Base-by-base conservation (phyloP, 2,888 invertebrate species). In the Lithophane semibrunnea region DNA sequence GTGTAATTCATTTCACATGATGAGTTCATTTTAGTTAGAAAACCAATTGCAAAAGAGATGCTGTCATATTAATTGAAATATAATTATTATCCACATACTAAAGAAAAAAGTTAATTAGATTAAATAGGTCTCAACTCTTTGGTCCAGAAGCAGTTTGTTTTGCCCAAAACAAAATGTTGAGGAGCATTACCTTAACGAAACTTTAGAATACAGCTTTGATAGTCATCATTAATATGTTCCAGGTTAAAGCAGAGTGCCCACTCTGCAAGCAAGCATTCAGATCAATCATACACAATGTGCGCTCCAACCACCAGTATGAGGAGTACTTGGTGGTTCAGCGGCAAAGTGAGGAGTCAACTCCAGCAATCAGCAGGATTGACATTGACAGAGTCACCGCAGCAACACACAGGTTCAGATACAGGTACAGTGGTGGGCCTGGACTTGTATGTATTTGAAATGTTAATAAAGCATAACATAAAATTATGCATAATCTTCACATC, bases 241-340 rank as follows among this genome's bases (percentile, higher is more conserved):
- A 98, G 98, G 98, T 99, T 21, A 99, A 99, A 95, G 97, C 99
- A 0, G 99, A 98, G 92, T 99, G 99, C 94, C 99, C 99, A 0
- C 96, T 99, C 0, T 99, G 99, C 94, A 99, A 99, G 92, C 98
- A 99, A 92, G 97, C 98, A 7, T 99, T 99, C 93, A 98, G 98
- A 89, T 98, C 98, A 12, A 99, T 99, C 77, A 98, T 99, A 81
- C 99, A 99, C 94, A 99, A 99, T 97, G 98, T 99, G 7, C 97
- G 98, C 86, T 98, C 99, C 0, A 98, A 98, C 92, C 97, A 98
- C 84, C 98, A 99, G 89, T 99, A 98, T 94, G 99, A 99, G 89
- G 98, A 99, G 91, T 98, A 99, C 92, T 94, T 97, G 89, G 97
- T 97, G 85, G 95, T 95, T 75, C 96, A 95, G 80, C 89, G 93